Evolutionary conservation across 2,888 invertebrate species (phyloP).

Genomic region (Anticlea derivata): DNA sequence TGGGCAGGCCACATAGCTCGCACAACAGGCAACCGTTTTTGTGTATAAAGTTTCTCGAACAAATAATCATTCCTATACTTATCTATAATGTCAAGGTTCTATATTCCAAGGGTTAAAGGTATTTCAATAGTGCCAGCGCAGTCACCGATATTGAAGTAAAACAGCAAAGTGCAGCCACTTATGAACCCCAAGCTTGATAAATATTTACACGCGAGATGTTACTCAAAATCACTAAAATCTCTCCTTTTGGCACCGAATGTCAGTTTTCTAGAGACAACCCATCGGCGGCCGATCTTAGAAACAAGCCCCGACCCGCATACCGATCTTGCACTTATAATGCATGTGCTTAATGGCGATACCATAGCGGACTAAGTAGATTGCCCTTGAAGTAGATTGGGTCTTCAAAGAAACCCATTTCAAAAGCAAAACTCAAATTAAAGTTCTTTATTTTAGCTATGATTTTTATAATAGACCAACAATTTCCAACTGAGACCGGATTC

Average conservation of each 20-base stretch:
- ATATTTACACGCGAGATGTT: constrained; percentile 66
- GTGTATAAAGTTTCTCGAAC: too few species aligned
- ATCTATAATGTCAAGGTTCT: too few species aligned
- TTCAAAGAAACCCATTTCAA: not conserved
- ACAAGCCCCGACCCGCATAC: constrained; percentile 52
- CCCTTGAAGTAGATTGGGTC: not conserved
- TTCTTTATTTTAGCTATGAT: too few species aligned
- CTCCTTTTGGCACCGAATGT: constrained; percentile 73
- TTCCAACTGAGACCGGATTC: too few species aligned
- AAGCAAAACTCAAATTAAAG: not conserved
- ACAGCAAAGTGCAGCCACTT: constrained; percentile 45
- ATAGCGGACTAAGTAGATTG: not conserved
- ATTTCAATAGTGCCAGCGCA: not conserved
- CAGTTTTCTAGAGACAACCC: constrained; percentile 72
- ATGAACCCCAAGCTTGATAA: constrained; percentile 58
- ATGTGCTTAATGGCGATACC: constrained; percentile 47
- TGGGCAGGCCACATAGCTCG: too few species aligned
- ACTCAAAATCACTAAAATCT: constrained; percentile 61
- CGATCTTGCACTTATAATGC: constrained; percentile 48
- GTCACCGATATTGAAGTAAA: constrained; percentile 16
- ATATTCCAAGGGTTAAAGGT: too few species aligned
- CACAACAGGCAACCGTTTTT: too few species aligned
- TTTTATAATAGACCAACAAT: too few species aligned
- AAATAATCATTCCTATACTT: too few species aligned
- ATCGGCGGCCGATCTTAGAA: constrained; percentile 51